Percentiles rank a stretch among this genome's conserved stretches.
Evolutionary conservation across 2,888 invertebrate genomes (phyloP).

Genomic region (Cheilosia vernalis): DNA sequence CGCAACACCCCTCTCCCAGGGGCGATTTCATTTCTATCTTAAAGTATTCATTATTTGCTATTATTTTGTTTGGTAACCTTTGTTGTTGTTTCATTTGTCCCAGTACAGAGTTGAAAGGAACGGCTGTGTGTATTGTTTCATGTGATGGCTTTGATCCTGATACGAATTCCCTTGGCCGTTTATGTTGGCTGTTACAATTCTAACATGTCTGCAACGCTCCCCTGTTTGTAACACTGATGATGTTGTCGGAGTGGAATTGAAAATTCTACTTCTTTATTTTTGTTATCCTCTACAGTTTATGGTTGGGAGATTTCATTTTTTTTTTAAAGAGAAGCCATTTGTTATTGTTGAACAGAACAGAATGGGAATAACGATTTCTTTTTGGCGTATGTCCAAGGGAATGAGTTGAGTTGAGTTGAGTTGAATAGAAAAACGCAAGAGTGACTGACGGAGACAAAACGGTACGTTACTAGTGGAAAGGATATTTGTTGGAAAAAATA

Average conservation of each 20-base stretch:
- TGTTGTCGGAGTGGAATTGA: conserved; percentile 68
- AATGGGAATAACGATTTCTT: conserved; percentile 71
- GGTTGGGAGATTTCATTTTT: conserved; percentile 24
- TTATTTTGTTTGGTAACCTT: conserved; percentile 5
- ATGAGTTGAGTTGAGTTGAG: conserved; percentile 66
- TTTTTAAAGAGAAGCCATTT: conserved; percentile 65
- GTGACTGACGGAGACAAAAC: conserved; percentile 69
- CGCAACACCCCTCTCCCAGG: conserved; percentile 5
- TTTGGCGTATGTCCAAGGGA: conserved; percentile 71
- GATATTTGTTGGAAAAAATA: conserved; percentile 67
- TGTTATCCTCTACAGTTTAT: conserved; percentile 3
- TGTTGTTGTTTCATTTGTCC: neutral
- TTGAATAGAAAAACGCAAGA: conserved; percentile 51
- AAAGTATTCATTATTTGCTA: conserved; percentile 57
- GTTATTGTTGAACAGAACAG: conserved; percentile 71
- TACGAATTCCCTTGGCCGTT: conserved; percentile 65
- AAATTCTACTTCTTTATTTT: conserved; percentile 20
- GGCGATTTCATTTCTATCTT: conserved; percentile 41
- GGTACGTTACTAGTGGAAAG: conserved; percentile 41
- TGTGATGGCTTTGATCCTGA: conserved; percentile 59
- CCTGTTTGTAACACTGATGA: conserved; percentile 66
- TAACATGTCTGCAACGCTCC: conserved; percentile 40
- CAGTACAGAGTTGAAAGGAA: conserved; percentile 16
- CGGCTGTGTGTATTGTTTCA: conserved; percentile 25
- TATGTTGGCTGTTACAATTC: conserved; percentile 59